Evolutionary conservation across 2,888 invertebrate species (phyloP).

Genomic region (Caenorhabditis sp.): DNA sequence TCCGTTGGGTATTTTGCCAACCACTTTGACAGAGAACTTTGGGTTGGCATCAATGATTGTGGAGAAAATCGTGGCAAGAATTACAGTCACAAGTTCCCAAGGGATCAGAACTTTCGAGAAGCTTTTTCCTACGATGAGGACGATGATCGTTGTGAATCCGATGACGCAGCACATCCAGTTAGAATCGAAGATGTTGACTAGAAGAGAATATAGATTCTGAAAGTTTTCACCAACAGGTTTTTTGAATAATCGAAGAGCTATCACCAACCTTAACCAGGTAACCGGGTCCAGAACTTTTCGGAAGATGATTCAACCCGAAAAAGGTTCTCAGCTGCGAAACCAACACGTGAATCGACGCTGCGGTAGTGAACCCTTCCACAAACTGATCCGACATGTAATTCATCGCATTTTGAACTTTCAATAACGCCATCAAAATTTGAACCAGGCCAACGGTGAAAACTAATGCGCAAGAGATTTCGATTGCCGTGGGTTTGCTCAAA

Average conservation of each 20-base stretch:
- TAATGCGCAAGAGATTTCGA: slow-evolving; percentile 82
- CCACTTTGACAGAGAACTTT: slow-evolving; percentile 19
- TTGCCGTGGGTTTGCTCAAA: slow-evolving; percentile 69
- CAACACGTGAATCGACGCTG: slow-evolving; percentile 74
- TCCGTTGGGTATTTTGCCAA: slow-evolving; percentile 71
- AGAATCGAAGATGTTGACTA: slow-evolving; percentile 77
- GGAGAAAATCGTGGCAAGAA: slow-evolving; percentile 21
- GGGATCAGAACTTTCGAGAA: slow-evolving; percentile 70
- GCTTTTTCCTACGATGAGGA: slow-evolving; percentile 67
- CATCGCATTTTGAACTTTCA: slow-evolving; percentile 74
- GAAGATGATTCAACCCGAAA: slow-evolving; percentile 71
- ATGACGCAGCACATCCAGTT: slow-evolving; percentile 76
- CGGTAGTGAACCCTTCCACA: slow-evolving; percentile 74
- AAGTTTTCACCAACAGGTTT: slow-evolving; percentile 58
- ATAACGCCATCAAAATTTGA: slow-evolving; percentile 81
- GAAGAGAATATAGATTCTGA: slow-evolving; percentile 73
- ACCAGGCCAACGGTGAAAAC: slow-evolving; percentile 81
- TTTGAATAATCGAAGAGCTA: background rate
- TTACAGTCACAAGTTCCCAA: slow-evolving; percentile 70
- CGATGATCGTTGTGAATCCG: slow-evolving; percentile 71
- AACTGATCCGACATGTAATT: slow-evolving; percentile 71
- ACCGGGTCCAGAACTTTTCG: slow-evolving; percentile 71
- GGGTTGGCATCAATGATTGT: slow-evolving; percentile 18
- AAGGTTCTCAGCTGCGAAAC: slow-evolving; percentile 73
- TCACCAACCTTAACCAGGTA: slow-evolving; percentile 73